Base-by-base conservation (phyloP, 2,888 invertebrate species). In the Patella ulyssiponensis region DNA sequence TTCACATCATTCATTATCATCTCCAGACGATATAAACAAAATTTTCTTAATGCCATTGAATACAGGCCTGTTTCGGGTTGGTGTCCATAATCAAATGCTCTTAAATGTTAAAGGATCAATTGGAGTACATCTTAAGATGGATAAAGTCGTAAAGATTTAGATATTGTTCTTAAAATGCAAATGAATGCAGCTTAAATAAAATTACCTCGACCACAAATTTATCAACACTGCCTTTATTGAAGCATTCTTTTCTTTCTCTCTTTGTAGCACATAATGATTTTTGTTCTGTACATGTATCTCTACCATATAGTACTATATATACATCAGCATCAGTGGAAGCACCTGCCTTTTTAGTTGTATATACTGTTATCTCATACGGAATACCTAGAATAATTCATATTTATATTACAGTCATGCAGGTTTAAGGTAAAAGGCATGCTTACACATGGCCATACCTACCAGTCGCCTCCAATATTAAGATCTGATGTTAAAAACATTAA, bases 261-360 rank as follows among this genome's bases (percentile, higher is more conserved):
- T 90, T 90, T 79, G 82, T 88, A 69, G 84, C 58, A 81, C 90
- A 91, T 58, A 91, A 82, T 2, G 87, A 85, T 77, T 88, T 91
- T 83, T 90, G 87, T 71, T 87, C 80, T 1, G 91, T 91, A 71
- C 83, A 81, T 0, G 72, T 77, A 11, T 91, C 90, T 75, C 85
- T 87, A 52, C 92, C 92, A 76, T 91, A 92, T 17, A 92, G 80
- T 64, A 88, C 88, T 1, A 92, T 84, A 76, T 86, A 90, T 9
- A 92, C 91, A 83, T 92, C 89, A n/a, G 92, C 92, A 56, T 89
- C 89, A 1, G 92, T 92, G 0, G 89, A 90, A 1, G 91, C 91
- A 15, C 90, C 88, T 4, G 84, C 79, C 11, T 86, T 81, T 77
- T 92, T 89, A 33, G 87, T 88, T 14, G 91, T 91, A 85, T 87